Base-by-base conservation (phyloP, 2,113 vertebrate genomes). In the Procavia capensis region DNA sequence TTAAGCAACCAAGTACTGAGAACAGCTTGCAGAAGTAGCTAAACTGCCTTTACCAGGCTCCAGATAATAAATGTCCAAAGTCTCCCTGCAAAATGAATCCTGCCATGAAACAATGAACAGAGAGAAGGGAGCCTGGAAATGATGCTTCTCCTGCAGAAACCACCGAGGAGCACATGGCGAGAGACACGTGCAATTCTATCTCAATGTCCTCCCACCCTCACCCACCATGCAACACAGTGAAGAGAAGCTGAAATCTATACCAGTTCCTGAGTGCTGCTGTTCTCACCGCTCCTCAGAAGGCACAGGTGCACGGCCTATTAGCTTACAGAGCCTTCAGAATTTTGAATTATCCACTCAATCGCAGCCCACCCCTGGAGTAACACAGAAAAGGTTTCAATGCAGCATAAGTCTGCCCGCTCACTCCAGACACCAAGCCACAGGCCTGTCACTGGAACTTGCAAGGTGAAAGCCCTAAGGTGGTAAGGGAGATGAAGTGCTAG, bases 341-440 rank as follows among this genome's bases (percentile, higher is more conserved):
- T 99, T 97, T 99, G 99, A 98, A 99, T 99, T 98, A 99, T 99
- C 99, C 99, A 99, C 98, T 99, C 99, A 98, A 99, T 99, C 96
- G 99, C 99, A 98, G 99, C 99, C 99, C 99, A 99, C 93, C 99
- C 99, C 99, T 99, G 97, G 95, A 99, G 98, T 72, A 97, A 98
- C 97, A 99, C 95, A 99, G 95, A 98, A 98, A 97, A 98, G 66
- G 98, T 97, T 97, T 80, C 95, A 98, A 96, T 85, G 45, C 3
- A 95, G 0, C 61, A 85, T 96, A 96, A 86, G 47, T 83, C 95
- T 70, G 96, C 82, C 61, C 85, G 74, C 0, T 94, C 79, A 39
- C 68, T 54, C 84, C 63, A 96, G 89, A 13, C 57, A n/a, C 29
- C 70, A 25, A 87, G 63, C 96, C 94, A 79, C 61, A 89, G 86